Evolutionary conservation across 2,888 invertebrate species (phyloP).

Genomic region (Eristalis intricaria): DNA sequence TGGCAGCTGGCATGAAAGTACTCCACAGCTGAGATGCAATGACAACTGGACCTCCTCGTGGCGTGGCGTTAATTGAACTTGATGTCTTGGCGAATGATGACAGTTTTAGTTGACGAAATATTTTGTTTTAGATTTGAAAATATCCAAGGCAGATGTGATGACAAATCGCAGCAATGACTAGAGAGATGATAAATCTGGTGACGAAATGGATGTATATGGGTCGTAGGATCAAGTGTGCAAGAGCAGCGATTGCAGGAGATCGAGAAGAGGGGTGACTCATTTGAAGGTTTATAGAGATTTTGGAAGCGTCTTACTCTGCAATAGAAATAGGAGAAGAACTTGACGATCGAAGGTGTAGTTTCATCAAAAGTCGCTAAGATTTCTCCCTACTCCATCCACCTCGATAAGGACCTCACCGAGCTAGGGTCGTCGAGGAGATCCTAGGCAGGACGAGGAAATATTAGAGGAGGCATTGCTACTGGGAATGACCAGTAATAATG

Average conservation of each 20-base stretch:
- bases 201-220: too few species aligned
- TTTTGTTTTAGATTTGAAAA: background rate
- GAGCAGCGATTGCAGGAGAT: background rate
- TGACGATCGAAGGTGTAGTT: too few species aligned
- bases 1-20: background rate
- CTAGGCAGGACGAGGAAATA: too few species aligned
- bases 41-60: background rate
- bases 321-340: too few species aligned
- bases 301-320: too few species aligned
- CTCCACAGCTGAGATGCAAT: background rate
- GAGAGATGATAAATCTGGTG: background rate
- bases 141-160: background rate
- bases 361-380: too few species aligned
- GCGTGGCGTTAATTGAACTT: background rate
- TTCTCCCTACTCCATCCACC: too few species aligned
- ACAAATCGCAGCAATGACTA: background rate
- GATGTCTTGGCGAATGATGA: background rate
- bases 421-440: too few species aligned
- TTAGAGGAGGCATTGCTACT: too few species aligned
- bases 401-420: too few species aligned
- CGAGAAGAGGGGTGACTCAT: background rate
- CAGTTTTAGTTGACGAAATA: background rate
- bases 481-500: too few species aligned
- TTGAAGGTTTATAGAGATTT: background rate
- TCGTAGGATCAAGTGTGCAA: background rate